Percentiles rank a stretch among this genome's conserved stretches.
These are phyloP conservation scores for Octonoba sinensis DNA, from an alignment of 2,888 invertebrate species.

Conservation along the genomic window DNA sequence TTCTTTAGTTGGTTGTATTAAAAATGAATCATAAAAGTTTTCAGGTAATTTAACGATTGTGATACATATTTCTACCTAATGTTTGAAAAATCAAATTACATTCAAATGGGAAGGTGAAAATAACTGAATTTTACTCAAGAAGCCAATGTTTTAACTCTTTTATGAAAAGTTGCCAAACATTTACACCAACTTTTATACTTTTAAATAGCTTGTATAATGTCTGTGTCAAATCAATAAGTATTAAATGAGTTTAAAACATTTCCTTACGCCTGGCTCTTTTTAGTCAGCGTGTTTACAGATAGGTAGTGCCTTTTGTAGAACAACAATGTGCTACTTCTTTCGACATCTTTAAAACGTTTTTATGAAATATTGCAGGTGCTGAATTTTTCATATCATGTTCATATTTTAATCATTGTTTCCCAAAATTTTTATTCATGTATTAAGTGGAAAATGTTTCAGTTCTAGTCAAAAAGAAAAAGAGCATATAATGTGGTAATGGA, in stretches of 20 bases:
- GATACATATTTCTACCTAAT: too few relatives aligned
- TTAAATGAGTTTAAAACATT: not conserved
- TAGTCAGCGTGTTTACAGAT: constrained; percentile 30
- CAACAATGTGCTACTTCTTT: constrained; percentile 17
- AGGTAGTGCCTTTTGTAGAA: constrained; percentile 52
- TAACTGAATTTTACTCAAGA: too few relatives aligned
- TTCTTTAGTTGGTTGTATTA: too few relatives aligned
- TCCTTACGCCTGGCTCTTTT: constrained; percentile 17
- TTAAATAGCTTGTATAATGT: constrained; percentile 36
- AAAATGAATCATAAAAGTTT: too few relatives aligned
- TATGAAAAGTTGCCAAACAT: constrained; percentile 53
- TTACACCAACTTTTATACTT: constrained; percentile 55
- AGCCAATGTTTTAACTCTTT: constrained; percentile 35
- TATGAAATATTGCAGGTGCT: constrained; percentile 38
- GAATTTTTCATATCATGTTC: constrained; percentile 23
- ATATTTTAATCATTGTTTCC: too few relatives aligned
- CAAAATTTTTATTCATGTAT: too few relatives aligned
- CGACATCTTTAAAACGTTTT: constrained; percentile 19
- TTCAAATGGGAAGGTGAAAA: too few relatives aligned
- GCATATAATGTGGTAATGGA: too few relatives aligned
- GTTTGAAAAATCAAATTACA: too few relatives aligned
- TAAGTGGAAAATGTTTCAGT: constrained; percentile 1
- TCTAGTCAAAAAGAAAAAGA: constrained; percentile 15
- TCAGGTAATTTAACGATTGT: too few relatives aligned
- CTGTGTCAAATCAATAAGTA: constrained; percentile 4